Evolutionary conservation across 2,888 invertebrate genomes (phyloP), one percentile per base, ranked within the genome.

Genomic region (Syrista parreyssii): DNA sequence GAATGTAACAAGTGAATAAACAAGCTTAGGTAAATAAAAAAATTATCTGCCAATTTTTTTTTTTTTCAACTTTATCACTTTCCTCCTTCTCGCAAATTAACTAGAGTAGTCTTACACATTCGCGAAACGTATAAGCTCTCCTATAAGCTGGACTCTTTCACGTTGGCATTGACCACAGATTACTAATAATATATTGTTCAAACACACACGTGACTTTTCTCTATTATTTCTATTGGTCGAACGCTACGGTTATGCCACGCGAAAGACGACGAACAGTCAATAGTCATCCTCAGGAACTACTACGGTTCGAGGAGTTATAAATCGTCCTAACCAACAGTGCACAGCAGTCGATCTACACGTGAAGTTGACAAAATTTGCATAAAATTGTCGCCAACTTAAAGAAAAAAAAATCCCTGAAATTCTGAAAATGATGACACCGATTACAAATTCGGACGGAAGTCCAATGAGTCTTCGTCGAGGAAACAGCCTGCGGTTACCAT

Each of bases 141-240:
- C 55, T 55, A 15, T 55, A 55, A 71, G 32, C 71, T n/a, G 71
- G 23, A 33, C 35, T 32, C 23, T 12, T 74, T 36, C 3, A 12
- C 76, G 35, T 32, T 78, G 78, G 72, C 78, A 78, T 78, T 78
- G 78, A 68, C 72, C 35, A 76, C 15, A 76, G 78, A 78, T 78
- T 78, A 78, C 75, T 75, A 69, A 68, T 68, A 77, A 75, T 74
- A 75, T 76, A 68, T 76, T 78, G 73, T 76, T 79, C 75, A 82
- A 81, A 84, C 32, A 77, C 87, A 86, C 79, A 76, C 87, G 86
- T 86, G 87, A 86, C 83, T 78, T 74, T 80, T 80, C 68, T 74
- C 81, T 82, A 80, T 82, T 82, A 82, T 80, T 84, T 82, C 81
- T 36, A 86, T 86, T 86, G 86, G 86, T 78, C 81, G 81, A 83